Conservation (phyloP, 2,797 vertebrate species). For the Chiloscyllium punctatum region DNA sequence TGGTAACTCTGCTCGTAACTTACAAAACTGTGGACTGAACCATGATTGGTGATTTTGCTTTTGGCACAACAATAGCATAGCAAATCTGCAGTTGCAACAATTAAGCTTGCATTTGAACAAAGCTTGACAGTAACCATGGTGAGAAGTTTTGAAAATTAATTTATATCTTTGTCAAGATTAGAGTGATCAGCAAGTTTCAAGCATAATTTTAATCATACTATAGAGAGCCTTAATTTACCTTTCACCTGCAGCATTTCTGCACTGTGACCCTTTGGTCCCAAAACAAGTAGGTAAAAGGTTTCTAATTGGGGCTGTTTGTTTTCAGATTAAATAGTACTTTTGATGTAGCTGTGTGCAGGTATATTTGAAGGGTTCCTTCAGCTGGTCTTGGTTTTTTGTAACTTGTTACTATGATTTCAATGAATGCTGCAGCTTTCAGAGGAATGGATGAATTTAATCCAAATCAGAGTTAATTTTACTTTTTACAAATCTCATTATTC, state of each 20-base stretch:
- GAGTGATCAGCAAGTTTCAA: not conserved
- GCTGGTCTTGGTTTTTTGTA: not conserved
- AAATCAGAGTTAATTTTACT: not conserved
- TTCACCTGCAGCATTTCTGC: not conserved
- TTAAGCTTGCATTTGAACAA: not conserved
- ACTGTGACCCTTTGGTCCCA: not conserved
- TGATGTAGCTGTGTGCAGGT: not conserved
- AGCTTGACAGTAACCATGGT: not conserved
- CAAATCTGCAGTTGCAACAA: not conserved
- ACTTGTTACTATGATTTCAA: not conserved
- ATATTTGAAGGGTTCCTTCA: not conserved
- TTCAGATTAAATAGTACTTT: not conserved
- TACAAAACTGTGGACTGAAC: not conserved
- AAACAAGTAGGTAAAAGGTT: not conserved
- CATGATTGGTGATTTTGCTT: not conserved
- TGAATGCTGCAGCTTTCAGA: not conserved
- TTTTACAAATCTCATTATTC: not conserved
- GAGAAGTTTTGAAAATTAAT: not conserved
- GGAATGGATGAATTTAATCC: not conserved
- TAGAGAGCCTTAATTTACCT: not conserved
- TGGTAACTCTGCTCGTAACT: not conserved
- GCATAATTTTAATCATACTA: not conserved
- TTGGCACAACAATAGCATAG: not conserved
- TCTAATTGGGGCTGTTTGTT: not conserved
- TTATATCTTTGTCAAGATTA: not conserved